Evolutionary conservation across 2,888 invertebrate species (phyloP).

Genomic region (Creontiades dilutus): DNA sequence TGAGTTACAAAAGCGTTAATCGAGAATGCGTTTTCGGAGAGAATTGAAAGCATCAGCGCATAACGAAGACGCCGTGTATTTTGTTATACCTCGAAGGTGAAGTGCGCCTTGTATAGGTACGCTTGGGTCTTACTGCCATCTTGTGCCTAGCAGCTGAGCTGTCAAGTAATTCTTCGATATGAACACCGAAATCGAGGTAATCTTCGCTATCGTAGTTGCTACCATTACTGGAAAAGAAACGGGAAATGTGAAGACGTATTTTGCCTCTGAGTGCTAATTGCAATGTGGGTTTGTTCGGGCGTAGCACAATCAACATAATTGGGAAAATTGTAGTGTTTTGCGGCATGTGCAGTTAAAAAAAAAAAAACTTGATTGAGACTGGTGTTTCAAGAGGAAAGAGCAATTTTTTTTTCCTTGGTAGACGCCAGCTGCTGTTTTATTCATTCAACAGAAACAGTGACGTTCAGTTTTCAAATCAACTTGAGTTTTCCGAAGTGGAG

Average conservation of each 20-base stretch:
- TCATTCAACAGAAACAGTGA: no score
- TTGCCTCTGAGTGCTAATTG: background rate
- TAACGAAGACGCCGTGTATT: background rate
- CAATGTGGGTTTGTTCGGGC: background rate
- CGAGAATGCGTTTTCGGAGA: background rate
- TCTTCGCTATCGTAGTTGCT: conserved; percentile 66
- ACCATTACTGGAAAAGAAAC: conserved; percentile 52
- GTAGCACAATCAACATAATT: no score
- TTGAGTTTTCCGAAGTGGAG: no score
- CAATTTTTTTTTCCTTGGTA: no score
- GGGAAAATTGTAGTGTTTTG: no score
- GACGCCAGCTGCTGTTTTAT: no score
- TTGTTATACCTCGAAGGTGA: conserved; percentile 71
- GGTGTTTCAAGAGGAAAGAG: no score
- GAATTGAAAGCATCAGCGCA: background rate
- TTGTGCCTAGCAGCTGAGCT: conserved; percentile 88
- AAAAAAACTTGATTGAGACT: no score
- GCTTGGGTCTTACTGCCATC: conserved; percentile 85
- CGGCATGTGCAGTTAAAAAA: no score
- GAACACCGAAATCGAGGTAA: conserved; percentile 77
- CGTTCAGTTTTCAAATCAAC: no score
- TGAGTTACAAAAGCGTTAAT: background rate
- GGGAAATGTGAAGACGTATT: background rate
- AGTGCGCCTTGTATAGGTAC: conserved; percentile 80
- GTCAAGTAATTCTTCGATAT: conserved; percentile 82